These are phyloP conservation scores for Gymnodraco acuticeps DNA, from an alignment of 2,797 vertebrate genomes.

Conservation along the genomic window DNA sequence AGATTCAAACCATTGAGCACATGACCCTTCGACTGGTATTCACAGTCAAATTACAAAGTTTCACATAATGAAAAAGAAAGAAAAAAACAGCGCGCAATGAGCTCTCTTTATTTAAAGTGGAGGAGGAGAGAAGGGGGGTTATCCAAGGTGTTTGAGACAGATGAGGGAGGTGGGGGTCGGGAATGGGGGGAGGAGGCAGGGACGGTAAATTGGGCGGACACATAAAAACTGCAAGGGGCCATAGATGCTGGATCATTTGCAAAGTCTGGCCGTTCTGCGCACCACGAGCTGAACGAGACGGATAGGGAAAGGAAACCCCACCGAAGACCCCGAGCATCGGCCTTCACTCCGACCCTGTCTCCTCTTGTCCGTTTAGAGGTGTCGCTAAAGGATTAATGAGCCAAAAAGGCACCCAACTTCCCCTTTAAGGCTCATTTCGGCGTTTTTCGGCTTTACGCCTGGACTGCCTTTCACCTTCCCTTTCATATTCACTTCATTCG, in stretches of 20 bases:
- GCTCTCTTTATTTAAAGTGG: constrained; percentile 53
- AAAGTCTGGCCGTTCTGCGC: constrained; percentile 71
- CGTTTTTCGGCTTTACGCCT: constrained; percentile 66
- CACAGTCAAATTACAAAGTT: constrained; percentile 54
- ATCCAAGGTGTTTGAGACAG: constrained; percentile 84
- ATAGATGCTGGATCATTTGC: constrained; percentile 84
- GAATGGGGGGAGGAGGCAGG: constrained; percentile 71
- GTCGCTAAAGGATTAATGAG: constrained; percentile 79
- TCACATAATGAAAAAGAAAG: constrained; percentile 39
- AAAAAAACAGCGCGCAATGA: constrained; percentile 40
- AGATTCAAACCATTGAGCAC: constrained; percentile 26
- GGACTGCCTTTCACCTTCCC: constrained; percentile 72
- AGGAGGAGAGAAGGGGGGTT: constrained; percentile 67
- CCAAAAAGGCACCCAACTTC: constrained; percentile 57
- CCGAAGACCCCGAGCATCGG: constrained; percentile 51
- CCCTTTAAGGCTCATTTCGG: constrained; percentile 60
- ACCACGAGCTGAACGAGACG: constrained; percentile 60
- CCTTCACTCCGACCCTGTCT: constrained; percentile 34
- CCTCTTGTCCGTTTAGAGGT: constrained; percentile 45
- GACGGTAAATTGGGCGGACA: constrained; percentile 85
- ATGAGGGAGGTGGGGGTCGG: constrained; percentile 68
- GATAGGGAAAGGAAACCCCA: constrained; percentile 67
- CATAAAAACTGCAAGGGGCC: constrained; percentile 85
- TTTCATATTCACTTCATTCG: constrained; percentile 68
- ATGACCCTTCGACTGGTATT: constrained; percentile 27